These are phyloP conservation scores for Saturnia japonica DNA, from an alignment of 2,888 invertebrate genomes.

Conservation along the genomic window DNA sequence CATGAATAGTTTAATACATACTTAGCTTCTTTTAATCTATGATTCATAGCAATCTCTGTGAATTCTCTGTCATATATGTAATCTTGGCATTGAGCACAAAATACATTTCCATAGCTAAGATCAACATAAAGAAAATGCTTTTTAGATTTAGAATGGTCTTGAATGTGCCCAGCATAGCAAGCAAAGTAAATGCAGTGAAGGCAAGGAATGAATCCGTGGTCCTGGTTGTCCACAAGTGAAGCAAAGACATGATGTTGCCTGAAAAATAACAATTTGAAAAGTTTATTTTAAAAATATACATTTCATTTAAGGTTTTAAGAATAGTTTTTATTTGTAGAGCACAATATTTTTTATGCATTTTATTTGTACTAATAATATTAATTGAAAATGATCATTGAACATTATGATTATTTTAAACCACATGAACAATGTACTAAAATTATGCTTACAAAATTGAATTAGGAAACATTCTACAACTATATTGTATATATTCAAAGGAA, in stretches of 20 bases:
- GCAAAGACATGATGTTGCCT: constrained; percentile 91
- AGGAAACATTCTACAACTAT: background rate
- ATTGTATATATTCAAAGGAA: background rate
- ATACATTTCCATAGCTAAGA: constrained; percentile 92
- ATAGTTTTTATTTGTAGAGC: background rate
- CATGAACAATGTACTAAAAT: background rate
- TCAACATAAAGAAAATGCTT: constrained; percentile 94
- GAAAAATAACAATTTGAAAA: constrained; percentile 35
- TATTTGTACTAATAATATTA: background rate
- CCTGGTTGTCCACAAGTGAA: constrained; percentile 90
- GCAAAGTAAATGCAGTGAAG: constrained; percentile 97
- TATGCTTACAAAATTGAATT: background rate
- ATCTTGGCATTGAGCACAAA: constrained; percentile 95
- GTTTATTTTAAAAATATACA: background rate
- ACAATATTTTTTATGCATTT: background rate
- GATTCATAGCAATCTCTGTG: constrained; percentile 78
- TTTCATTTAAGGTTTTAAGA: background rate
- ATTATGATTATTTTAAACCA: background rate
- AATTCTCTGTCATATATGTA: constrained; percentile 93
- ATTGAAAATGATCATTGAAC: background rate
- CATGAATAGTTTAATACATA: constrained; percentile 51
- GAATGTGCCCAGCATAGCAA: constrained; percentile 93
- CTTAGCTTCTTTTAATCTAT: constrained; percentile 82
- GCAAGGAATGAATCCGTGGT: constrained; percentile 91
- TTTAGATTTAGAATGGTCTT: constrained; percentile 90